Evolutionary conservation across 2,797 vertebrate species (phyloP).

Genomic region (Bovichtus variegatus): DNA sequence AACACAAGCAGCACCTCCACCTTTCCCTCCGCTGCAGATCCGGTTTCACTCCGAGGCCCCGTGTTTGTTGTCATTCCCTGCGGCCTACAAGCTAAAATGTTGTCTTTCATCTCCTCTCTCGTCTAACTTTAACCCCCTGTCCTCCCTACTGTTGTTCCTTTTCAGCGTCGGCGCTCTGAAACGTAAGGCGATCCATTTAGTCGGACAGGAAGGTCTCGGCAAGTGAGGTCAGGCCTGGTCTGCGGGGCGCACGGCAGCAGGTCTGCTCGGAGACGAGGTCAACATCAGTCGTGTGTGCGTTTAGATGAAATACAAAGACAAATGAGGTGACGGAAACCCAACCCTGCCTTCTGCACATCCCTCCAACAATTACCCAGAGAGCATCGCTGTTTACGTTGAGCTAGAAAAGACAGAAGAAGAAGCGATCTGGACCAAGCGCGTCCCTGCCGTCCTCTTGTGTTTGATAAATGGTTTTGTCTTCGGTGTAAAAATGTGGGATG

Average conservation of each 20-base stretch:
- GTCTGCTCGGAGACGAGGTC: slow-evolving; percentile 66
- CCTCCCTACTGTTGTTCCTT: slow-evolving; percentile 16
- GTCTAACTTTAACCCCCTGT: slow-evolving; percentile 30
- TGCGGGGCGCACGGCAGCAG: slow-evolving; percentile 54
- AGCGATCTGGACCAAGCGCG: not conserved
- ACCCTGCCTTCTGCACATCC: slow-evolving; percentile 20
- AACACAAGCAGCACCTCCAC: slow-evolving; percentile 10
- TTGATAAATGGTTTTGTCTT: slow-evolving; percentile 32
- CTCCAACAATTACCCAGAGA: not conserved
- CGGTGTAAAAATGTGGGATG: slow-evolving; percentile 31
- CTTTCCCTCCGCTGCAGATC: slow-evolving; percentile 36
- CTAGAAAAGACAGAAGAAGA: not conserved
- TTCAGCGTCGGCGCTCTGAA: slow-evolving; percentile 5
- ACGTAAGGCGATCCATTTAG: slow-evolving; percentile 53
- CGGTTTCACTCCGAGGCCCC: slow-evolving; percentile 49
- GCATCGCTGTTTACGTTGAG: not conserved
- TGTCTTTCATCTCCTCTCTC: slow-evolving; percentile 53
- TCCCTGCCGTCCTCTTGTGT: not conserved
- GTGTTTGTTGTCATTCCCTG: slow-evolving; percentile 72
- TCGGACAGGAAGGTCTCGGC: slow-evolving; percentile 49
- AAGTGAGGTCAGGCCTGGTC: slow-evolving; percentile 60
- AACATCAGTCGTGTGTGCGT: slow-evolving; percentile 50
- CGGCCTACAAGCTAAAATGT: slow-evolving; percentile 66
- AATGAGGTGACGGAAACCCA: slow-evolving; percentile 36
- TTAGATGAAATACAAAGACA: slow-evolving; percentile 35